These are phyloP conservation scores for Dynastes grantii DNA, from an alignment of 2,888 invertebrate species.

Conservation along the genomic window DNA sequence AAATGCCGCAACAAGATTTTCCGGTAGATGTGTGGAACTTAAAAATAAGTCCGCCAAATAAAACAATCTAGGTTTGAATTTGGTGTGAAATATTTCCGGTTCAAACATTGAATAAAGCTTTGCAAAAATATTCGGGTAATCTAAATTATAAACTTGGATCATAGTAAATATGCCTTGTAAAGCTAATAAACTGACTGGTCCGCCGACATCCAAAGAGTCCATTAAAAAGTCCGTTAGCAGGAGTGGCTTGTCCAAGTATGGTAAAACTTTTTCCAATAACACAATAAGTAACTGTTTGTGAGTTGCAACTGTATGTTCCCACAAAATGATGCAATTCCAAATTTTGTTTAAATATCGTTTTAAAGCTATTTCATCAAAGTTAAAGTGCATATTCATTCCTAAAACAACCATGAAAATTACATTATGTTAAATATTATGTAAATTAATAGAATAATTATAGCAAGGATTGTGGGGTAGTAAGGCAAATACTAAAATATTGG, in stretches of 20 bases:
- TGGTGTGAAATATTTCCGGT: conserved; percentile 91
- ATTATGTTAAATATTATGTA: too few relatives aligned
- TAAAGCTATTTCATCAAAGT: conserved; percentile 74
- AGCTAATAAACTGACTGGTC: conserved; percentile 90
- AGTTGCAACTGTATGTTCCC: conserved; percentile 78
- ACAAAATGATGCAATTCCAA: conserved; percentile 85
- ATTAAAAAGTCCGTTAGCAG: conserved; percentile 93
- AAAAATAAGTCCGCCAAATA: conserved; percentile 92
- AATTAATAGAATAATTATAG: not conserved
- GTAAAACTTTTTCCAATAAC: conserved; percentile 87
- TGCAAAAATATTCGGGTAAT: conserved; percentile 95
- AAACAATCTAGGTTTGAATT: conserved; percentile 91
- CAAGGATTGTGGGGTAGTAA: too few relatives aligned
- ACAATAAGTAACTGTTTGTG: conserved; percentile 87
- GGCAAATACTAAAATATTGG: too few relatives aligned
- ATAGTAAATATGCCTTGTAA: conserved; percentile 89
- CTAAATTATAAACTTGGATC: conserved; percentile 92
- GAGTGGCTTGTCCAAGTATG: conserved; percentile 85
- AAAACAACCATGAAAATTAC: conserved; percentile 33
- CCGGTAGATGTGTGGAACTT: conserved; percentile 94
- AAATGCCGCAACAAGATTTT: conserved; percentile 93
- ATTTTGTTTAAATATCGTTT: conserved; percentile 79
- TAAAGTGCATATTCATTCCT: conserved; percentile 68
- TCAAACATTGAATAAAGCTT: conserved; percentile 96
- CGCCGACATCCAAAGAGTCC: conserved; percentile 90